phyloP scores from a whole-genome alignment of 1,140 invertebrate genomes.

The Drosophila ambigua region DNA sequence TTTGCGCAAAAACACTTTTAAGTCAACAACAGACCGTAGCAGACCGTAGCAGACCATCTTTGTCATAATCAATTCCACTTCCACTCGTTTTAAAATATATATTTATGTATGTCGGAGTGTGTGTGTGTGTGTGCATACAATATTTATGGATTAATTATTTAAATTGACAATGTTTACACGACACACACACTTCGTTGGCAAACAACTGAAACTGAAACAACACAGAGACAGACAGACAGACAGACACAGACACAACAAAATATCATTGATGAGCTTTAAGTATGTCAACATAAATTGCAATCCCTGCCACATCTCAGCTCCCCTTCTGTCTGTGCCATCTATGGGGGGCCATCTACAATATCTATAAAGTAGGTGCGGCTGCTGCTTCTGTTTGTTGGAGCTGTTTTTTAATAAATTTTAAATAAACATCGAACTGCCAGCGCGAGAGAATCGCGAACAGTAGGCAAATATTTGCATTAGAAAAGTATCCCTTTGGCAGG shows the following conservation, averaged over 20 bases:
- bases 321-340: slow-evolving; percentile 18
- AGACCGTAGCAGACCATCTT: slow-evolving; percentile 2
- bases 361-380: not conserved
- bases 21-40: not conserved
- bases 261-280: slow-evolving; percentile 76
- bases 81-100: slow-evolving; percentile 20
- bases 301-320: slow-evolving; percentile 56
- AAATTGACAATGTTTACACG: slow-evolving; percentile 70
- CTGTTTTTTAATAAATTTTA: slow-evolving; percentile 79
- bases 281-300: slow-evolving; percentile 78
- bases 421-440: slow-evolving; percentile 60
- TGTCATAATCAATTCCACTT: slow-evolving; percentile 15
- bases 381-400: slow-evolving; percentile 41
- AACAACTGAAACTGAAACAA: slow-evolving; percentile 51
- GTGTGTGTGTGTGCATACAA: slow-evolving; percentile 31
- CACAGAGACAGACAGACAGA: slow-evolving; percentile 10
- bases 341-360: not conserved
- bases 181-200: slow-evolving; percentile 44
- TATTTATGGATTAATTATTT: slow-evolving; percentile 78
- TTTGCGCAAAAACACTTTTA: slow-evolving; percentile 20
- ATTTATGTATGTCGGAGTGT: too few relatives aligned
- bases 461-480: slow-evolving; percentile 79
- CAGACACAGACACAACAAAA: slow-evolving; percentile 15
- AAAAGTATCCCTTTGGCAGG: slow-evolving; percentile 48
- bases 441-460: slow-evolving; percentile 40